phyloP scores from a whole-genome alignment of 2,888 invertebrate species.

The Sinelater perroti region DNA sequence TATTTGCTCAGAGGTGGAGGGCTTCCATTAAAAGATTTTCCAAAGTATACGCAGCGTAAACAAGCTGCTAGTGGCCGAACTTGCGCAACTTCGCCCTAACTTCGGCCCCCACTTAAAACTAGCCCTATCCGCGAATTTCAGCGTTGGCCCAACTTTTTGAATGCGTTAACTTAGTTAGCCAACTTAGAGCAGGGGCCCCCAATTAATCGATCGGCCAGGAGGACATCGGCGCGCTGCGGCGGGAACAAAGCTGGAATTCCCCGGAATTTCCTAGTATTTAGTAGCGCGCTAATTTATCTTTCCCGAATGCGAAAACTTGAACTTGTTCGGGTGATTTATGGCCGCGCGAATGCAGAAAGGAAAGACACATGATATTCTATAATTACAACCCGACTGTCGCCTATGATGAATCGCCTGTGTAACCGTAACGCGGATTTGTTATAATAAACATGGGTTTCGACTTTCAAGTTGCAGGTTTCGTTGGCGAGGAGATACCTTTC shows the following conservation, averaged over 20 bases:
- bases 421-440: constrained; percentile 15
- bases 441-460: constrained; percentile 14
- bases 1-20: no score
- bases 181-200: constrained; percentile 7
- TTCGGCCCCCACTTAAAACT: constrained; percentile 19
- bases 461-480: background rate
- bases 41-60: constrained; percentile 21
- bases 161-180: constrained; percentile 14
- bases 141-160: constrained; percentile 6
- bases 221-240: background rate
- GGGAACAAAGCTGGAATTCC: constrained; percentile 14
- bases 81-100: constrained; percentile 23
- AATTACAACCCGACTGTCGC: constrained; percentile 16
- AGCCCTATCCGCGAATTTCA: constrained; percentile 8
- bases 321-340: constrained; percentile 23
- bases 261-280: constrained; percentile 19
- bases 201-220: constrained; percentile 9
- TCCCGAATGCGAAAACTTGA: constrained; percentile 12
- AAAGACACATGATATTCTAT: constrained; percentile 22
- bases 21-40: no score
- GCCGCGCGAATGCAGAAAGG: constrained; percentile 19
- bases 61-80: constrained; percentile 18
- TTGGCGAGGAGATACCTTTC: no score
- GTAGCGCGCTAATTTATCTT: constrained; percentile 16
- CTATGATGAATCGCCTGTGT: constrained; percentile 14